Evolutionary conservation across 2,888 invertebrate species (phyloP).

Genomic region (Bombylius discolor): DNA sequence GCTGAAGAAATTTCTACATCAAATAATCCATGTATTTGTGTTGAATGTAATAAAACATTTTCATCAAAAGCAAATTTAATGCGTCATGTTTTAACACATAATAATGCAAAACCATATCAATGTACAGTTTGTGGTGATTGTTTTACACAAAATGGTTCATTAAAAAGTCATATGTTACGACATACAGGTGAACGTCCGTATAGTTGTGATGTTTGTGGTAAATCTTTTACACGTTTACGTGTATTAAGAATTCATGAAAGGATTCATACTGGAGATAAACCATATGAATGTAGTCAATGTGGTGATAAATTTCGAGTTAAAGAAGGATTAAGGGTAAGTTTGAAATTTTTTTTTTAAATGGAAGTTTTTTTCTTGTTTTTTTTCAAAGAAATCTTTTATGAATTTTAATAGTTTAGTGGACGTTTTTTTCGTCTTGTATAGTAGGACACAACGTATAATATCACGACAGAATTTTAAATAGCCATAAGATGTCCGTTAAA

Average conservation of each 20-base stretch:
- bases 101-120: conserved; percentile 4
- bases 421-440: no score
- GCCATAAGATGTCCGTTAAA: no score
- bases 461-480: no score
- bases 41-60: conserved; percentile 7
- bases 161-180: conserved; percentile 8
- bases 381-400: no score
- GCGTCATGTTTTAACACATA: conserved; percentile 9
- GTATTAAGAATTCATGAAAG: conserved; percentile 6
- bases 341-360: no score
- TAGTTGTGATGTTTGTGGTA: conserved; percentile 4
- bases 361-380: no score
- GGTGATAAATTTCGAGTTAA: conserved; percentile 3
- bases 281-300: conserved; percentile 7
- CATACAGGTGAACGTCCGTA: conserved; percentile 11
- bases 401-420: no score
- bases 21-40: background rate
- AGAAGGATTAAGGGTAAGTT: conserved; percentile 3
- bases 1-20: no score
- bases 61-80: conserved; percentile 8
- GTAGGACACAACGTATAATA: no score
- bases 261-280: conserved; percentile 6
- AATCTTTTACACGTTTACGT: conserved; percentile 5
- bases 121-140: conserved; percentile 6
- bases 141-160: conserved; percentile 8